A percentile compares a stretch with the other conserved stretches of the same genome.
Conservation (phyloP, 2,888 invertebrate species). For the Mellilla xanthometata region DNA sequence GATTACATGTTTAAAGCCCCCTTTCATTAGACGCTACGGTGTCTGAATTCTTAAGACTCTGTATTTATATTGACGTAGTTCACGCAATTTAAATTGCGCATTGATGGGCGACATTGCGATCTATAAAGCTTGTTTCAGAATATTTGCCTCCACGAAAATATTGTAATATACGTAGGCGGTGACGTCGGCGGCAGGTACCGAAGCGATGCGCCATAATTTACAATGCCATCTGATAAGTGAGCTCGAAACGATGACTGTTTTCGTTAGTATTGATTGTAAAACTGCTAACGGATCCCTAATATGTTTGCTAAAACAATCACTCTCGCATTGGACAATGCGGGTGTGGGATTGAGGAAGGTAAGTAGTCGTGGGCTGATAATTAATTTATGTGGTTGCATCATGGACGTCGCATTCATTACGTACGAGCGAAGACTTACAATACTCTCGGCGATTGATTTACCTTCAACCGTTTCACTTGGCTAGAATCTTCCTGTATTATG, state of each 20-base stretch:
- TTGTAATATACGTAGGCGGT: conserved; percentile 51
- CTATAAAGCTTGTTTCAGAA: conserved; percentile 24
- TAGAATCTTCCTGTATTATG: neutral
- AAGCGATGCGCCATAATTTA: conserved; percentile 54
- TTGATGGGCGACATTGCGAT: conserved; percentile 18
- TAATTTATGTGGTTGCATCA: conserved; percentile 34
- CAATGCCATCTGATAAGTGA: conserved; percentile 61
- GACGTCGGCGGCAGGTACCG: conserved; percentile 66
- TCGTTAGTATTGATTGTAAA: conserved; percentile 56
- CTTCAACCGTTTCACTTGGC: conserved; percentile 1
- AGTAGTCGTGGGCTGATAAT: conserved; percentile 40
- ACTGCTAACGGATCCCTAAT: conserved; percentile 32
- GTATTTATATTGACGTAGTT: conserved; percentile 4
- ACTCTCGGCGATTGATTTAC: conserved; percentile 15
- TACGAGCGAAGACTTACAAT: conserved; percentile 25
- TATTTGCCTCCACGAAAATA: conserved; percentile 47
- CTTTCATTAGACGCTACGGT: conserved; percentile 13
- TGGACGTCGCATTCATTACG: conserved; percentile 16
- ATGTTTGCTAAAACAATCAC: conserved; percentile 26
- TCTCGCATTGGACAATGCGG: conserved; percentile 12
- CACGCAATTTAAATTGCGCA: conserved; percentile 1
- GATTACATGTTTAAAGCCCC: conserved; percentile 21
- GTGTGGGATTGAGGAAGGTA: conserved; percentile 45
- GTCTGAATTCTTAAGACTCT: neutral
- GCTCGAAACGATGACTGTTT: conserved; percentile 47